Evolutionary conservation across 2,113 vertebrate genomes (phyloP).

Genomic region (Zapus hudsonius): DNA sequence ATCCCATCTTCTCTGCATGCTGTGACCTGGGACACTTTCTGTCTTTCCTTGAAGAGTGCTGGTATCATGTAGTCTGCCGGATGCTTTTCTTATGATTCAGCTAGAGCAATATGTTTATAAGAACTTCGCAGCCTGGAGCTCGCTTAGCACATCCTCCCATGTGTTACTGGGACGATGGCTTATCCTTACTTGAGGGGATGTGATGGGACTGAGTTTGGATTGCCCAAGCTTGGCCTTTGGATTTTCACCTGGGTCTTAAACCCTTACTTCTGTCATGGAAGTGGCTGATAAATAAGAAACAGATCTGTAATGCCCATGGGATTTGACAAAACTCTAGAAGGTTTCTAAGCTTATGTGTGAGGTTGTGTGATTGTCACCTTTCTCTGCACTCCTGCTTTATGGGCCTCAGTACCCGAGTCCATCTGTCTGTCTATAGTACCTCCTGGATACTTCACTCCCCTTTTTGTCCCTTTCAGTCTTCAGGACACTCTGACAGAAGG

Average conservation of each 20-base stretch:
- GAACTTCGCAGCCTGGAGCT: background rate
- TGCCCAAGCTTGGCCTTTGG: background rate
- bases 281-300: background rate
- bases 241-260: background rate
- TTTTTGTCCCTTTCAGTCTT: background rate
- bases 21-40: fast-evolving
- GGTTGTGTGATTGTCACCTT: no score
- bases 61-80: background rate
- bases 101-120: background rate
- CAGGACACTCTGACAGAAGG: background rate
- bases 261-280: background rate
- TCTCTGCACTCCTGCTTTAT: background rate
- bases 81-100: background rate
- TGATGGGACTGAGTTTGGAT: background rate
- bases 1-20: background rate
- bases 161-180: no score
- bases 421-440: background rate
- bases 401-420: background rate
- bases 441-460: background rate
- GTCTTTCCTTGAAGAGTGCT: background rate
- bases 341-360: background rate
- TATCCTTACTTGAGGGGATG: background rate
- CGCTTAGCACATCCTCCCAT: background rate
- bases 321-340: background rate
- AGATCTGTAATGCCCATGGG: background rate